phyloP scores from a whole-genome alignment of 2,113 vertebrate genomes.

The Dendrocopos noguchii region DNA sequence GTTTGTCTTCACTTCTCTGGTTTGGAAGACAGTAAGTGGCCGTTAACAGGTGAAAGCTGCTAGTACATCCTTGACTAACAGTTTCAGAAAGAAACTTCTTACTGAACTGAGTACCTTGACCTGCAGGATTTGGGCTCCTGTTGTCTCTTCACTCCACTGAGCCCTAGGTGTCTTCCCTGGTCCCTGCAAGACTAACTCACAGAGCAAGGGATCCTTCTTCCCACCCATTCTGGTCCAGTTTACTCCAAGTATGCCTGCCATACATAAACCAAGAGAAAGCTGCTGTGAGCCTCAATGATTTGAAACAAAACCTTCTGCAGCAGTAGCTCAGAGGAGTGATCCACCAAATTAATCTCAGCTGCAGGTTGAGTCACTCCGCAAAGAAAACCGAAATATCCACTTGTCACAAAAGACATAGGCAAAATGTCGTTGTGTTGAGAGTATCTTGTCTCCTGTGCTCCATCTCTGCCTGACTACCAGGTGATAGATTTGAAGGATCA shows the following conservation, averaged over 20 bases:
- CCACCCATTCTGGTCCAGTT: neutral
- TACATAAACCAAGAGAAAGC: neutral
- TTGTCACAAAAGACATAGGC: neutral
- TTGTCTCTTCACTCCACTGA: neutral
- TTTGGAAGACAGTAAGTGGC: neutral
- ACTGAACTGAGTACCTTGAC: accelerated
- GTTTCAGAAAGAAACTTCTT: neutral
- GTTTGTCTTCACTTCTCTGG: neutral
- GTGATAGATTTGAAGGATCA: neutral
- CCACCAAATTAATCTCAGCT: neutral
- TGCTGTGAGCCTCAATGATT: neutral
- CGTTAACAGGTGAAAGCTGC: neutral
- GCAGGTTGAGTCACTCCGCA: neutral
- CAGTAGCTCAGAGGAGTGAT: neutral
- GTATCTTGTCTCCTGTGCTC: neutral
- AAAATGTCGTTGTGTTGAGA: neutral
- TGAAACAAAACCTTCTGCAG: neutral
- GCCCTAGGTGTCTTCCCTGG: neutral
- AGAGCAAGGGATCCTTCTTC: neutral
- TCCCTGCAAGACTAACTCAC: neutral
- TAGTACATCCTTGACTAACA: neutral
- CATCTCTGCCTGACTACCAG: neutral
- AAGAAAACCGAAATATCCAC: neutral
- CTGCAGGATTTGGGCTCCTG: neutral
- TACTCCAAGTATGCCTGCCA: neutral